phyloP scores from a whole-genome alignment of 2,888 invertebrate genomes.

The Callimorpha dominula region DNA sequence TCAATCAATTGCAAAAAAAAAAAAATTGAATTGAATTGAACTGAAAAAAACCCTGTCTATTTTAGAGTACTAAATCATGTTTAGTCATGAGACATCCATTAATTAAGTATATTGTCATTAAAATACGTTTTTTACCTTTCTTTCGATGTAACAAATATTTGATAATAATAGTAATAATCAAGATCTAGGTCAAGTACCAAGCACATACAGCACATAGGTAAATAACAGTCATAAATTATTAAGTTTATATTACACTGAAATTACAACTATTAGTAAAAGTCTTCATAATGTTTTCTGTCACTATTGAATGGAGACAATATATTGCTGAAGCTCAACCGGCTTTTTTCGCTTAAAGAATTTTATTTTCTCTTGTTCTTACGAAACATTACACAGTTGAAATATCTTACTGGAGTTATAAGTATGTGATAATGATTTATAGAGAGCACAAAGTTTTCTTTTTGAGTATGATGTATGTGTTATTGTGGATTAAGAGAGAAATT shows the following conservation, averaged over 20 bases:
- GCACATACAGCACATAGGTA: not conserved
- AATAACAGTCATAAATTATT: not conserved
- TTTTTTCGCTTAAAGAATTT: slow-evolving; percentile 39
- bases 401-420: slow-evolving; percentile 32
- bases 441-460: slow-evolving; percentile 20
- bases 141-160: too few species aligned
- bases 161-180: not conserved
- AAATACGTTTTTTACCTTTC: too few species aligned
- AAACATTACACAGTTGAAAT: slow-evolving; percentile 25
- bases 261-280: not conserved
- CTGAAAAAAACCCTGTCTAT: too few species aligned
- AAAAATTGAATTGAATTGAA: too few species aligned
- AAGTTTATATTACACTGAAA: not conserved
- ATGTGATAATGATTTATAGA: not conserved
- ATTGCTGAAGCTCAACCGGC: not conserved
- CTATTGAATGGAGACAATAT: slow-evolving; percentile 4
- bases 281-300: slow-evolving; percentile 1
- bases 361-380: slow-evolving; percentile 48
- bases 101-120: too few species aligned
- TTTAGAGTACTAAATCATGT: too few species aligned
- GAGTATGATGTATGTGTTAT: slow-evolving; percentile 25
- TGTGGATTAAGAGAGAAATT: not conserved
- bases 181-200: not conserved
- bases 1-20: too few species aligned
- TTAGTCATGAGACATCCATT: too few species aligned